Evolutionary conservation across 2,797 vertebrate species (phyloP).

Genomic region (Anguilla pacifica): DNA sequence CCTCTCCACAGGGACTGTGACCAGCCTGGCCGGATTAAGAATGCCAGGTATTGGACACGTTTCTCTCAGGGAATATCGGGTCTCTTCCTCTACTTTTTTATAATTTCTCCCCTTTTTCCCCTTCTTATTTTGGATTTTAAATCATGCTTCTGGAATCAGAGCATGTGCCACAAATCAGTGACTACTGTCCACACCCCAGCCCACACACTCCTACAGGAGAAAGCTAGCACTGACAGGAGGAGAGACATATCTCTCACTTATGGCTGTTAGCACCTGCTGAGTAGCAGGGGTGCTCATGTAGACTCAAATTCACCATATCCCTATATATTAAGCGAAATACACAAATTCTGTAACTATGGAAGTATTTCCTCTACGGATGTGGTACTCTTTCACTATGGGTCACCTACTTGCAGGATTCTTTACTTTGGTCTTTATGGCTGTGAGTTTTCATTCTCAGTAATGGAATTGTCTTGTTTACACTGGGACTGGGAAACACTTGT

Average conservation of each 20-base stretch:
- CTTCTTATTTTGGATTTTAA: neutral
- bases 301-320: neutral
- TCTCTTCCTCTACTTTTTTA: neutral
- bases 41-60: constrained; percentile 82
- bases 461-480: neutral
- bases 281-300: neutral
- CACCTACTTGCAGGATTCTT: neutral
- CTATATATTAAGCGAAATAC: neutral
- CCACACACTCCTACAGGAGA: neutral
- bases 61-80: constrained; percentile 2
- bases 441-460: neutral
- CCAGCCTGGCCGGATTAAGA: constrained; percentile 94
- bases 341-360: too few relatives aligned
- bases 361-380: neutral
- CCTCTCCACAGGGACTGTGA: constrained; percentile 71
- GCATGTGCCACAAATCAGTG: neutral
- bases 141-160: neutral
- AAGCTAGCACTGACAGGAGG: neutral
- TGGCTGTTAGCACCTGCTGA: neutral
- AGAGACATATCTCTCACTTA: neutral
- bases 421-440: neutral
- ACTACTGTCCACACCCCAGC: neutral
- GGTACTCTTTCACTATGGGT: neutral
- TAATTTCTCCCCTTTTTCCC: neutral
- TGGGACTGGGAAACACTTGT: neutral